These are phyloP conservation scores for Dynastes hyllus DNA, from an alignment of 2,888 invertebrate species.

Conservation along the genomic window DNA sequence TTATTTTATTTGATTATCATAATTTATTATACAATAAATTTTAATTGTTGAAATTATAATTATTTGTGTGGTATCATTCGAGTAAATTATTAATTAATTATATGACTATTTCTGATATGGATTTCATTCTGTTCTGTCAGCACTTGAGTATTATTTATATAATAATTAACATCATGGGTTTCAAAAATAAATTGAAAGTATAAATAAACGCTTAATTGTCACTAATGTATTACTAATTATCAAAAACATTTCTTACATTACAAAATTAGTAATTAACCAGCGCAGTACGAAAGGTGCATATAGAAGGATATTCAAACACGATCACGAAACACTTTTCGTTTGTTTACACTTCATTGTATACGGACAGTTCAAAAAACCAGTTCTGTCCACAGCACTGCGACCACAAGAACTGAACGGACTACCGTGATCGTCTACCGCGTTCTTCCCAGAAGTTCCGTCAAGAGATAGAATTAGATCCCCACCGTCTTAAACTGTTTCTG, in stretches of 20 bases:
- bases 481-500: constrained; percentile 17
- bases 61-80: too few species aligned
- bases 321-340: constrained; percentile 27
- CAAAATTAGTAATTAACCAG: constrained; percentile 17
- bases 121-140: too few species aligned
- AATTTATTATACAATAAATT: too few species aligned
- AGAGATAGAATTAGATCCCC: constrained; percentile 32
- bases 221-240: background rate
- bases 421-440: constrained; percentile 19
- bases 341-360: constrained; percentile 28
- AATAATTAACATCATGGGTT: too few species aligned
- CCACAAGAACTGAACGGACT: constrained; percentile 22
- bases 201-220: too few species aligned
- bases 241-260: constrained; percentile 11
- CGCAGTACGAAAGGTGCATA: background rate
- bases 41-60: too few species aligned
- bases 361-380: constrained; percentile 18
- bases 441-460: constrained; percentile 31
- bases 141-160: too few species aligned
- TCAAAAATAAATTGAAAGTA: too few species aligned
- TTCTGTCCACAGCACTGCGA: constrained; percentile 27
- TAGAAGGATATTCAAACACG: constrained; percentile 11
- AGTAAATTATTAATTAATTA: too few species aligned
- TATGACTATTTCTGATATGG: too few species aligned
- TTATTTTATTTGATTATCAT: too few species aligned